Percentiles rank a stretch among this genome's conserved stretches.
These are phyloP conservation scores for Choloepus hoffmanni DNA, from an alignment of 2,113 vertebrate species.

Conservation along the genomic window DNA sequence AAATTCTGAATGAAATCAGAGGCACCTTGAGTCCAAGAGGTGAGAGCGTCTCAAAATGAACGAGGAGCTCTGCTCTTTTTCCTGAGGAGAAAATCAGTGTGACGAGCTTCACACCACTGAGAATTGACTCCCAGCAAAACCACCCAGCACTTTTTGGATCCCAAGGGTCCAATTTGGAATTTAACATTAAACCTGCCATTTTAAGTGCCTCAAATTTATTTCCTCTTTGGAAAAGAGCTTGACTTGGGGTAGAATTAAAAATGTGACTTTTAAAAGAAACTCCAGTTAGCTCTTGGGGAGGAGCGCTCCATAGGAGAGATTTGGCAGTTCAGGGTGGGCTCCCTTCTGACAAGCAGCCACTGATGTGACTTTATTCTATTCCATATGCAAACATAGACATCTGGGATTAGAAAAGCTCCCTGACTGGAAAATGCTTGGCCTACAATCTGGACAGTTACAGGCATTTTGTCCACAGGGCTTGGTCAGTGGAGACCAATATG, in stretches of 20 bases:
- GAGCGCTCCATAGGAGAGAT: not conserved
- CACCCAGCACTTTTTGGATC: not conserved
- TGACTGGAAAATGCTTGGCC: not conserved
- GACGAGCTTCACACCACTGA: not conserved
- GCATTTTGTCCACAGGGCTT: not conserved
- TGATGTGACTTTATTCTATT: too few relatives aligned
- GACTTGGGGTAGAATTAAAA: not conserved
- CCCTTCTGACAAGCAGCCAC: not conserved
- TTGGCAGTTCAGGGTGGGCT: not conserved
- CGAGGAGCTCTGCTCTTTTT: too few relatives aligned
- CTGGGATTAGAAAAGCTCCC: not conserved
- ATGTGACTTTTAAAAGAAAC: not conserved
- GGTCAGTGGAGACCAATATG: not conserved
- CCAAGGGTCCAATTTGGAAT: not conserved
- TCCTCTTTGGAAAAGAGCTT: not conserved
- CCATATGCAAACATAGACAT: not conserved
- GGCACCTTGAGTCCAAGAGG: not conserved
- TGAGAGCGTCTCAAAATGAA: too few relatives aligned
- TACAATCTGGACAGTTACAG: not conserved
- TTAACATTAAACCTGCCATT: not conserved
- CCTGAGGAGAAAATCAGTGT: not conserved
- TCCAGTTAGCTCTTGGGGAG: not conserved
- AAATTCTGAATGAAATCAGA: not conserved
- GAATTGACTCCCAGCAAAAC: not conserved
- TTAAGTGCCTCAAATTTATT: too few relatives aligned